Evolutionary conservation across 2,797 vertebrate species (phyloP), one percentile per base, ranked within the genome.

Genomic region (Chelmon rostratus): DNA sequence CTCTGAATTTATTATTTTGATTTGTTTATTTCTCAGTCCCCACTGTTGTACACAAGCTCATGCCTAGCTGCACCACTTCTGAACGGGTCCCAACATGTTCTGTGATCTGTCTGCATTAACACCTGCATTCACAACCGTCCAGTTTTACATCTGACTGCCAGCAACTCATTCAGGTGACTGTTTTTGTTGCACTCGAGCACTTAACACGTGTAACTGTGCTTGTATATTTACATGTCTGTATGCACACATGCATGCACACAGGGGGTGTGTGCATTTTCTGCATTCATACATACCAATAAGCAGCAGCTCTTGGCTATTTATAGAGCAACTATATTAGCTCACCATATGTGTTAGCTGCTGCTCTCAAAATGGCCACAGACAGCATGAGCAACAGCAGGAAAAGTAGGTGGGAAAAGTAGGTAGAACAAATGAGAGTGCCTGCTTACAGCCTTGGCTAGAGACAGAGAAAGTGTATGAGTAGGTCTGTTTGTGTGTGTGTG

Each of bases 281-380:
- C 67, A 69, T 82, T 72, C 68, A 80, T 72, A 81, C 85, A 90
- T 85, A 75, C 76, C 63, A 35, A 83, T 62, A 47, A 85, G 86
- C 89, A 87, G 89, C 12, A 72, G 81, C 83, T 87, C 9, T 8
- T 65, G 16, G 75, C 84, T 94, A 94, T 93, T 91, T 87, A 90
- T 93, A 92, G 91, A 84, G 42, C 0, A 3, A 63, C 84, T 90
- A 91, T 89, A 92, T 91, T 88, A 90, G 76, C 86, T 69, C 81
- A 38, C 67, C 54, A 38, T 88, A 82, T 90, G 87, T 91, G 91
- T 92, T 91, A 90, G 90, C 87, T 89, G 86, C 88, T 91, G 85
- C 83, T 83, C 91, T 88, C 83, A 90, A 88, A 90, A 91, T 85
- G 88, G 88, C 88, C 90, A 50, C 90, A 85, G 73, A 85, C 25